Evolutionary conservation across 2,797 vertebrate species (phyloP), one percentile per base, ranked within the genome.

Genomic region (Helostoma temminkii): DNA sequence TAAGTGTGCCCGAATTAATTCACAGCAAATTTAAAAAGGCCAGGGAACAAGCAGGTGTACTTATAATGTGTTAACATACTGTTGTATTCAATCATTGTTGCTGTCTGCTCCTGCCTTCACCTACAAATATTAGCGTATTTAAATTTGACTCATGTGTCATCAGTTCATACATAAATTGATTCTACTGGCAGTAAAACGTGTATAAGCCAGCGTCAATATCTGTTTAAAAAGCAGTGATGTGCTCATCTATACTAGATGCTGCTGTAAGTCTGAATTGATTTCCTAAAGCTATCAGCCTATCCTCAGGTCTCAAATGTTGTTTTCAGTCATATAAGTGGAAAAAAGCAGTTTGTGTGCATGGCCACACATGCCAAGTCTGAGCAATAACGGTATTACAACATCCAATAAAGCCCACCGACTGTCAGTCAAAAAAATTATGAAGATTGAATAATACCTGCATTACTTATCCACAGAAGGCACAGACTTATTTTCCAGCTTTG

Each of bases 401-500:
- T 68, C 48, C 52, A 54, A 80, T 77, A 76, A 71, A 81, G 65
- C 49, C 34, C 42, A 41, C 65, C 39, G 8, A 18, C 73, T 70
- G 67, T 10, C 60, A 78, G 60, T 83, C 64, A 61, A 66, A 62
- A 30, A 79, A 79, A 68, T 84, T 83, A 66, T 55, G 71, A 72
- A 88, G 83, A 89, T 56, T 87, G 79, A 66, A 88, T 90, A 91
- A 82, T 58, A 78, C 36, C 61, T 89, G 73, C 85, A 93, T 91
- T 92, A 92, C 92, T 93, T 76, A 93, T 89, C 22, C 86, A 71
- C 37, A 86, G 79, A 89, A 90, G 86, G 50, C 54, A 56, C 22
- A 34, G 49, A 55, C 45, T 64, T 61, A 34, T 43, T 61, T 55
- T 26, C 25, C 3, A 57, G 41, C 45, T 55, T 57, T 49, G 57